Base-by-base conservation (phyloP, 2,113 vertebrate species). In the Caranx melampygus region DNA sequence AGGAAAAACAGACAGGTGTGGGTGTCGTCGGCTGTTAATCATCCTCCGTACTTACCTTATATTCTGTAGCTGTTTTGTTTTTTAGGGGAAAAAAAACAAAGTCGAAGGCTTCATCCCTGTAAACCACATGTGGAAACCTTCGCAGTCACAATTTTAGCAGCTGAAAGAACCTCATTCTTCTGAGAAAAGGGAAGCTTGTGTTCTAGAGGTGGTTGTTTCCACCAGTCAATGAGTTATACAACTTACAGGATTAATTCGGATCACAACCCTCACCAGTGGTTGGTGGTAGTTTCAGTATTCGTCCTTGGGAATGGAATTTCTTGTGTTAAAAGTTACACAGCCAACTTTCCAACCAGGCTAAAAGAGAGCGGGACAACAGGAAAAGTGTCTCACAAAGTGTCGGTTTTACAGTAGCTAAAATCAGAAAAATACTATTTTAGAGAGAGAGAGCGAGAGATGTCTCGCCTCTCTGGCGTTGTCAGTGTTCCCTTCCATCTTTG, bases 1-100 rank as follows among this genome's bases (percentile, higher is more conserved):
- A 96, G 96, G 58, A 68, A 59, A 18, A 26, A 26, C 26, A 26
- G 26, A 26, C 26, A 26, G 35, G 8, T 42, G 2, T 42, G 40
- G 40, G 6, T 42, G 40, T 42, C 2, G 7, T n/a, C n/a, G n/a
- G 26, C 2, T 18, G 26, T 11, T 1, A 31, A 9, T 47, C 44
- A 3, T 3, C 20, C 12, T 34, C 18, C 33, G 21, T 54, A 12
- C 52, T 21, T 21, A 20, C 49, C 26, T 26, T 26, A n/a, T 51
- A 51, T 20, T 15, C 14, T 61, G 1, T 66, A 52, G 44, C 59
- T 47, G 0, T 16, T n/a, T 18, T 20, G 3, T 2, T 16, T 40
- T 42, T 72, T 31, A 10, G 33, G n/a, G n/a, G n/a, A n/a, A n/a
- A n/a, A n/a, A n/a, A n/a, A n/a, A n/a, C n/a, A n/a, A n/a, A n/a